Conservation (phyloP, 2,888 invertebrate species). For the Dioctria rufipes region DNA sequence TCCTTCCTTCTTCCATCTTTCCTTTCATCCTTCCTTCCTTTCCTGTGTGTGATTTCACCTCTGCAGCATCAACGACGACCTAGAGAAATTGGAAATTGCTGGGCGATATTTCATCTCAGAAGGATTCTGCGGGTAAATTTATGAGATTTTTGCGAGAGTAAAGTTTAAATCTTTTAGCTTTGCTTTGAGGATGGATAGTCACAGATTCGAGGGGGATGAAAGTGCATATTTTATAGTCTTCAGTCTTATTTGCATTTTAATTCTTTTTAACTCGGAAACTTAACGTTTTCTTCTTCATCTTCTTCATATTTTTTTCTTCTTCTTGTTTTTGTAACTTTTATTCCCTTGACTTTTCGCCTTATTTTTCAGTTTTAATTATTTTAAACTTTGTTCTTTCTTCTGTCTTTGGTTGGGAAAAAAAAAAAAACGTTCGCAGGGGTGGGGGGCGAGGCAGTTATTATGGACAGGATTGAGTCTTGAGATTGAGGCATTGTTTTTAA, state of each 20-base stretch:
- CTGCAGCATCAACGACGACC: constrained; percentile 7
- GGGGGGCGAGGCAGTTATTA: not conserved
- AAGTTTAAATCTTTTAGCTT: constrained; percentile 47
- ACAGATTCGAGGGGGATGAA: not conserved
- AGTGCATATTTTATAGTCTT: constrained; percentile 39
- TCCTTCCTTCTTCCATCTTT: not conserved
- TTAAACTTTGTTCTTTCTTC: constrained; percentile 11
- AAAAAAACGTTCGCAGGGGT: too few species aligned
- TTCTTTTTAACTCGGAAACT: constrained; percentile 24
- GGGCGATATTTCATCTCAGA: constrained; percentile 47
- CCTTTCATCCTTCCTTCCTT: not conserved
- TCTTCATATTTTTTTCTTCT: too few species aligned
- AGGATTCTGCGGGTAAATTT: constrained; percentile 46
- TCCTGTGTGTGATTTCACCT: not conserved
- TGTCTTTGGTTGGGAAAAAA: not conserved
- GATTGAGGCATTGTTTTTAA: not conserved
- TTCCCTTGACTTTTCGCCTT: constrained; percentile 2
- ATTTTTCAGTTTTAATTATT: constrained; percentile 35
- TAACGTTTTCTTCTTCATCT: too few species aligned
- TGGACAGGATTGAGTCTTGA: constrained; percentile 7
- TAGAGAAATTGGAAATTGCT: constrained; percentile 47
- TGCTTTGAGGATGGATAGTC: not conserved
- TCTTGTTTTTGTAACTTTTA: not conserved
- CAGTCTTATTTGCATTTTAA: constrained; percentile 48
- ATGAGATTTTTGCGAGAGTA: constrained; percentile 40